Conservation (phyloP, 2,888 invertebrate genomes). For the Apodemia hepburni region DNA sequence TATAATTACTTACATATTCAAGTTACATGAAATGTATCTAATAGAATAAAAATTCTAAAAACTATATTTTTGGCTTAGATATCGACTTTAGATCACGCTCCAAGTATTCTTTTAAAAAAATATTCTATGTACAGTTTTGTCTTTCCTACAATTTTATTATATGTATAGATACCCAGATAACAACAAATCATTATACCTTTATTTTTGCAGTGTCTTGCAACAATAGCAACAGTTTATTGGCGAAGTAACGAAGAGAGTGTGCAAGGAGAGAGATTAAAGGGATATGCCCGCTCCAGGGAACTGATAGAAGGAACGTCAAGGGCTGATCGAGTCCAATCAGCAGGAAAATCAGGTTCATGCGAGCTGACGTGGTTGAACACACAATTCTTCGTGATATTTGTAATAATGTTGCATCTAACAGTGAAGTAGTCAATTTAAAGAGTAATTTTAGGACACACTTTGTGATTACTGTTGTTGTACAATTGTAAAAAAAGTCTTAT, state of each 20-base stretch:
- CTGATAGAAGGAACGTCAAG: constrained; percentile 84
- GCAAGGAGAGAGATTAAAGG: constrained; percentile 86
- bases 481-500: background rate
- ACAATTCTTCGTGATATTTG: constrained; percentile 28
- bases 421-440: background rate
- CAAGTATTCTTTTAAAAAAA: no score
- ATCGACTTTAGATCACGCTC: no score
- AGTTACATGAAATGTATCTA: no score
- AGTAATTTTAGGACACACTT: background rate
- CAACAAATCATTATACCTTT: constrained; percentile 1
- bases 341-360: constrained; percentile 53
- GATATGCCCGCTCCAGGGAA: constrained; percentile 89
- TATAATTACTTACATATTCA: no score
- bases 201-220: constrained; percentile 86
- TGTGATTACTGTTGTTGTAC: background rate
- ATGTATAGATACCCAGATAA: no score
- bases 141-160: no score
- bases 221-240: constrained; percentile 92
- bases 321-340: constrained; percentile 88
- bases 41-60: no score
- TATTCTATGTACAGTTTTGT: no score
- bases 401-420: constrained; percentile 13
- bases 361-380: constrained; percentile 36
- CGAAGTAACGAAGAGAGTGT: constrained; percentile 94
- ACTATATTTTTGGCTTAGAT: no score